Base-by-base conservation (phyloP, 2,888 invertebrate genomes). In the Athrips mouffetella region DNA sequence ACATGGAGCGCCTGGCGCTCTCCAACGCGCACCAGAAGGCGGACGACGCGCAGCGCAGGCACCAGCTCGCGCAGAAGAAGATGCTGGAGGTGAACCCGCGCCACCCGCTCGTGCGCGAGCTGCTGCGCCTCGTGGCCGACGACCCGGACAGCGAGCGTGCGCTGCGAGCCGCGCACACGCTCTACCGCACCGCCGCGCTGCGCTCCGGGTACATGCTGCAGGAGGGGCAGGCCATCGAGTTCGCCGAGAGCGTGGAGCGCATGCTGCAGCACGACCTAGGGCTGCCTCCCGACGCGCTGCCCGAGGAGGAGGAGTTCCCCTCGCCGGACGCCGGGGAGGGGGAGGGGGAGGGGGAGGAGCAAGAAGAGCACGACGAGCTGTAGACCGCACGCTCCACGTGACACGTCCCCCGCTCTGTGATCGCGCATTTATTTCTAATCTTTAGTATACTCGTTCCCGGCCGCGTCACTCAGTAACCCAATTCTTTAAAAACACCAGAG, bases 51-150 rank as follows among this genome's bases (percentile, higher is more conserved):
- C 96, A 97, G 73, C 93, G 96, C 70, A 91, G 91, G 58, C 95
- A 96, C 78, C 97, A 98, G 78, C 88, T 97, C 37, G 94, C 93
- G 71, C 98, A 98, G 83, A 98, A 97, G 92, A 99, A 99, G 89
- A 96, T 96, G 44, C 88, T 99, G 61, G 99, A 99, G 90, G 93
- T 99, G 65, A 99, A 99, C 89, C 98, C 99, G 33, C 91, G 97
- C 46, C 99, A 99, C 91, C 99, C 99, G 18, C 90, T 99, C 44
- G 94, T 99, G 70, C 93, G 29, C 40, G 98, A 98, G 85, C 90
- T 99, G 58, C 89, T 98, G 73, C 92, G 93, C 23, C 91, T 96
- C 64, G 94, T 98, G 15, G 91, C 91, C 55, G 91, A 92, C 52
- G 94, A 96, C 76, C 91, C 94, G 35, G 91, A 92, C 29, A 96